Evolutionary conservation across 2,888 invertebrate species (phyloP), one percentile per base, ranked within the genome.

Genomic region (Meloe dianella): DNA sequence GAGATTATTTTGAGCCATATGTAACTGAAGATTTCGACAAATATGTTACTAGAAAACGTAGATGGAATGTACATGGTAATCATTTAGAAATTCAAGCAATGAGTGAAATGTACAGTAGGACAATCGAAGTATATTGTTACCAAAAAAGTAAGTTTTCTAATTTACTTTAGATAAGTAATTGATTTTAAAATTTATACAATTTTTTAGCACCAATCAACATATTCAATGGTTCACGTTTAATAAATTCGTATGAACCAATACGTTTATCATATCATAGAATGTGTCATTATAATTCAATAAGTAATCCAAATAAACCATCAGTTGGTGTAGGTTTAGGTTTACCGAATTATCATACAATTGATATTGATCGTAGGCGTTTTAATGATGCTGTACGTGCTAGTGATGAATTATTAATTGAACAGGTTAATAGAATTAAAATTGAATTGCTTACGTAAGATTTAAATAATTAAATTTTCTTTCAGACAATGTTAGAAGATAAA

Each of bases 401-500:
- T 75, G 94, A 94, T 83, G 90, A 93, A 72, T 84, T 90, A 71
- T 90, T 93, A 74, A 90, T 94, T 74, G 94, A 94, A 84, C 91
- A 93, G 86, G 91, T 91, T 79, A 51, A 12, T 41, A 51, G 6
- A 38, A 24, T 60, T 41, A 20, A 41, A 35, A 22, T 35, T 24
- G 0, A 57, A 22, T 5, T 27, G 9, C 27, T 57, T 57, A n/a
- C n/a, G n/a, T 29, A 1, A 22, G 5, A 29, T 56, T 56, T 24
- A n/a, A n/a, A n/a, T n/a, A n/a, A 17, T 29, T 27, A 56, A 14
- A 22, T 56, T 6, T n/a, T 5, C 73, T 71, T 78, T 1, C 71
- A 93, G 90, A 91, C 94, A 1, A 96, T 96, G 95, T 86, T 96
- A 75, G 92, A 95, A 82, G 95, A 96, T 81, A 96, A 96, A 81